Conservation (phyloP, 1,140 invertebrate genomes). For the Drosophila athabasca region DNA sequence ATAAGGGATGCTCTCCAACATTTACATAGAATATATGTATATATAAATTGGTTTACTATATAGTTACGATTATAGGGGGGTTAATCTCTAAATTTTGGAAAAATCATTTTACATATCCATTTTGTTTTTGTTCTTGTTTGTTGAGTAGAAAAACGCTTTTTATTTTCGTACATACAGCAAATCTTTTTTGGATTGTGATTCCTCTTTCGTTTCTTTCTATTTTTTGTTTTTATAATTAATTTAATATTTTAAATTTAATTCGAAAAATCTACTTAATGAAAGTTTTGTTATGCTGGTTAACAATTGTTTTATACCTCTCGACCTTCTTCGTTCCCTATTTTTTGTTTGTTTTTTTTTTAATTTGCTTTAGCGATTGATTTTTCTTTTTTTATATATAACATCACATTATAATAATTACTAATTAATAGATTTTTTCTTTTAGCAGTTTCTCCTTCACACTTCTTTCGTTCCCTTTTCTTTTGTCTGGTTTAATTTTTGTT, state of each 20-base stretch:
- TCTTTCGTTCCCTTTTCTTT: constrained; percentile 17
- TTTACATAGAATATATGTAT: constrained; percentile 47
- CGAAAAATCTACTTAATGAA: constrained; percentile 78
- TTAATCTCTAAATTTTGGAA: constrained; percentile 50
- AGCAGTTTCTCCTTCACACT: neutral
- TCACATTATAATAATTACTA: constrained; percentile 83
- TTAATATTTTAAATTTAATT: constrained; percentile 67
- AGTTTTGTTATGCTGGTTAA: constrained; percentile 70
- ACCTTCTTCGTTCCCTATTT: constrained; percentile 6
- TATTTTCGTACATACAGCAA: constrained; percentile 52
- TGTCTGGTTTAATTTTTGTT: constrained; percentile 48
- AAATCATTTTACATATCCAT: constrained; percentile 72
- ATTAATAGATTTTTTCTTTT: constrained; percentile 64
- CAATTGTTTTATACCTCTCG: constrained; percentile 49
- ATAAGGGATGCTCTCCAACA: constrained; percentile 24
- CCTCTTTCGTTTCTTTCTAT: constrained; percentile 15
- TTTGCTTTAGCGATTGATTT: constrained; percentile 47
- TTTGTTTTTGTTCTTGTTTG: constrained; percentile 16
- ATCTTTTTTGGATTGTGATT: constrained; percentile 31
- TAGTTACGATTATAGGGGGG: constrained; percentile 35
- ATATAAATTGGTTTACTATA: constrained; percentile 33
- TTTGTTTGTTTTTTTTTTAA: constrained; percentile 28
- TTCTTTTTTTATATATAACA: constrained; percentile 72
- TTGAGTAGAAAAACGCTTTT: constrained; percentile 68
- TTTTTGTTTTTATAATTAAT: constrained; percentile 15